Base-by-base conservation (phyloP, 2,113 vertebrate genomes). In the Cheirogaleus medius region DNA sequence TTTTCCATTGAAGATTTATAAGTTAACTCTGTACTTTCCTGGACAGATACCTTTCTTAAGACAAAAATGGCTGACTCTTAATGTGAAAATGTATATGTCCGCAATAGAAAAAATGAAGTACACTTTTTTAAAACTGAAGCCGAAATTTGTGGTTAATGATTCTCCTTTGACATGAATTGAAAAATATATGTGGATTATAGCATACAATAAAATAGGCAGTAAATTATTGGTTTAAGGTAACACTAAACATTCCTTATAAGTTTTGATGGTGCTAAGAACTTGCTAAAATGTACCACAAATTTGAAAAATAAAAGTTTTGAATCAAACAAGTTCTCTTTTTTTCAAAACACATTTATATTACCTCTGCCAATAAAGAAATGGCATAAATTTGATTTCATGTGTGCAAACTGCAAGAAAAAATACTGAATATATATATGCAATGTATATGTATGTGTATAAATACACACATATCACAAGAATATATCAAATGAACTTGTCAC, bases 271-370 rank as follows among this genome's bases (percentile, higher is more conserved):
- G 66, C 37, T 78, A 80, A 69, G 71, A 84, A 93, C 39, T 86
- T 88, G 56, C 44, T 91, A 81, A 81, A 95, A 87, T n/a, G 18
- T 66, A 69, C 77, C 76, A 97, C 9, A 91, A 87, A 95, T 84
- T 34, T 95, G 63, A 68, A 73, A 87, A 83, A 23, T 21, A 34
- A 52, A 94, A 60, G 54, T 63, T 94, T 88, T 80, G 3, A 56
- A 13, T 77, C 85, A 87, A 94, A 89, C 39, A 69, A 92, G 27
- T 64, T 90, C 37, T 76, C 21, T 3, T 87, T 58, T 52, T 94
- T 86, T 34, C 71, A 91, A 39, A 87, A 64, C 37, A 83, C 5
- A 82, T 80, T 49, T 96, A n/a, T 21, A 64, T 74, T 81, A 78
- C 64, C 23, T 91, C 64, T 86, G 56, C 44, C 52, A 91, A 68